phyloP scores from a whole-genome alignment of 1,140 invertebrate species.

The Belonocnema kinseyi region DNA sequence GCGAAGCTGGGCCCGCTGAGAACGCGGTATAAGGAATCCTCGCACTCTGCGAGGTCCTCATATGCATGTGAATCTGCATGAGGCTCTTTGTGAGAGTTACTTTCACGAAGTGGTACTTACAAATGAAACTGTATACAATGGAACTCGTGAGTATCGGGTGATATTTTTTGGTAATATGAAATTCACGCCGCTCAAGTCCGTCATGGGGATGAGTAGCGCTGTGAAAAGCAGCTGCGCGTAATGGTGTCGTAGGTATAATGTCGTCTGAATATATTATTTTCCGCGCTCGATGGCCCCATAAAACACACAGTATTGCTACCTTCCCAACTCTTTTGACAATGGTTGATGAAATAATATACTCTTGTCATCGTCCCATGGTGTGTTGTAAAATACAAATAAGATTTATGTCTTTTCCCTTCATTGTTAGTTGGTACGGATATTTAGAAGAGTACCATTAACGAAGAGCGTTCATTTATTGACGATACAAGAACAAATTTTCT shows the following conservation, averaged over 20 bases:
- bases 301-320: background rate
- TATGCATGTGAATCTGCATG: constrained; percentile 42
- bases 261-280: constrained; percentile 35
- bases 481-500: background rate
- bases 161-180: constrained; percentile 67
- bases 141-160: constrained; percentile 48
- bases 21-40: too few species aligned
- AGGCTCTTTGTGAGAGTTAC: constrained; percentile 39
- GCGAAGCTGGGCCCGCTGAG: background rate
- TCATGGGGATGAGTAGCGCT: constrained; percentile 53
- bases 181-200: constrained; percentile 60
- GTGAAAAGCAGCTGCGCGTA: constrained; percentile 61
- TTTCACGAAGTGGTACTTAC: constrained; percentile 36
- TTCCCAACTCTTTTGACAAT: background rate
- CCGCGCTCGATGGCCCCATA: constrained; percentile 1
- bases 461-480: too few species aligned
- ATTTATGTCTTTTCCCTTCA: constrained; percentile 24
- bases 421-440: background rate
- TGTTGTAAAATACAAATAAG: too few species aligned
- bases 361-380: background rate
- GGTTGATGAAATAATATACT: background rate
- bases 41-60: background rate
- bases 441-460: too few species aligned
- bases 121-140: constrained; percentile 41
- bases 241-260: constrained; percentile 54